Conservation (phyloP, 2,888 invertebrate species). For the Agrochola lychnidis region DNA sequence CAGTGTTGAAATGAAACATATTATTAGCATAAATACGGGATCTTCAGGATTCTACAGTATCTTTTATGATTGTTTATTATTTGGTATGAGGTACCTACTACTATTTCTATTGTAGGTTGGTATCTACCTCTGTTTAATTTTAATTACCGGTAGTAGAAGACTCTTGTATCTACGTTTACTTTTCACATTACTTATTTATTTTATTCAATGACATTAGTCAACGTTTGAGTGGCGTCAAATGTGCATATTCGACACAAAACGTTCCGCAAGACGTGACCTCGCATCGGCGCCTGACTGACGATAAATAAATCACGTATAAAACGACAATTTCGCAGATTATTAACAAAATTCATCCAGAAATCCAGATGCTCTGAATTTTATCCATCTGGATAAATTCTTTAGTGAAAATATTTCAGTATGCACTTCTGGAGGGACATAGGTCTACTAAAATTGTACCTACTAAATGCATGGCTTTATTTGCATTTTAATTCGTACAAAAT, state of each 20-base stretch:
- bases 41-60: neutral
- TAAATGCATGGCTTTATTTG: neutral
- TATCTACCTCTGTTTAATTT: neutral
- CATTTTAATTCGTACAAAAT: neutral
- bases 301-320: slow-evolving; percentile 81
- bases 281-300: slow-evolving; percentile 74
- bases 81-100: neutral
- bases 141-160: neutral
- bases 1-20: neutral
- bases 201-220: slow-evolving; percentile 49
- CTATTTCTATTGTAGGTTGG: neutral
- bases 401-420: neutral
- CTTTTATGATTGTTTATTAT: neutral
- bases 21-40: neutral
- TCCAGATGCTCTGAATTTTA: slow-evolving; percentile 20
- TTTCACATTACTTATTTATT: slow-evolving; percentile 42
- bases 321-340: slow-evolving; percentile 79
- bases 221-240: slow-evolving; percentile 56
- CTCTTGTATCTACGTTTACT: neutral
- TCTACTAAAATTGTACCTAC: neutral
- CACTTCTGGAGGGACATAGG: no score
- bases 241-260: slow-evolving; percentile 71
- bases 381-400: neutral
- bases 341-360: slow-evolving; percentile 16
- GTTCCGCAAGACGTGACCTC: slow-evolving; percentile 77